Evolutionary conservation across 1,140 invertebrate genomes (phyloP).

Genomic region (Lysiphlebus fabarum): DNA sequence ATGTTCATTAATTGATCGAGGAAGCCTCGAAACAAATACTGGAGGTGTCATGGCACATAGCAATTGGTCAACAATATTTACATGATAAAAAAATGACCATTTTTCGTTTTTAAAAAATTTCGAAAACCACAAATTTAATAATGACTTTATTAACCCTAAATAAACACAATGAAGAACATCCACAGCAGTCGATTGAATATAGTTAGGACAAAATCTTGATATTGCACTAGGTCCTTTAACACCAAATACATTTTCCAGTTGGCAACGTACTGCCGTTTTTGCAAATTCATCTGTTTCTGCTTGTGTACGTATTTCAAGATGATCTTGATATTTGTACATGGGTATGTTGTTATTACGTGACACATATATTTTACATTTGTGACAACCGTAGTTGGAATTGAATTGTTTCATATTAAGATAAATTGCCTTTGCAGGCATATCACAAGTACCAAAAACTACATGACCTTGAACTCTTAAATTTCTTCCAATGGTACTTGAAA

Average conservation of each 20-base stretch:
- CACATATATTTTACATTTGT: conserved; percentile 6
- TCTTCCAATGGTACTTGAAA: not conserved
- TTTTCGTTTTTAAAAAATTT: not conserved
- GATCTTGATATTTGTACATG: not conserved
- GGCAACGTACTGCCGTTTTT: too few species aligned
- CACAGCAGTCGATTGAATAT: too few species aligned
- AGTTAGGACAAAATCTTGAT: too few species aligned
- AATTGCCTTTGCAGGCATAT: conserved; percentile 7
- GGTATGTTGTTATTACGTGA: not conserved
- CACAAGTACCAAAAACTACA: conserved; percentile 12
- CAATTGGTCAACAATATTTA: conserved; percentile 2
- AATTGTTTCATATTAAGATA: too few species aligned
- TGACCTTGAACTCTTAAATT: not conserved
- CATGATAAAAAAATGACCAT: conserved; percentile 11
- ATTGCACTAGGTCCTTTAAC: too few species aligned
- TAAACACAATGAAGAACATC: not conserved
- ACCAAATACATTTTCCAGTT: too few species aligned
- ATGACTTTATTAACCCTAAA: not conserved
- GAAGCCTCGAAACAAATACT: conserved; percentile 12
- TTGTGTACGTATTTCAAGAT: not conserved
- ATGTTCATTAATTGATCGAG: conserved; percentile 19
- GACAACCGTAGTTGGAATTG: not conserved
- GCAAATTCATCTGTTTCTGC: not conserved
- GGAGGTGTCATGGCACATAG: conserved; percentile 8
- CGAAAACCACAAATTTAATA: not conserved